Conservation (phyloP, 2,888 invertebrate species). For the Pseudococcus jackbeardsleyi region DNA sequence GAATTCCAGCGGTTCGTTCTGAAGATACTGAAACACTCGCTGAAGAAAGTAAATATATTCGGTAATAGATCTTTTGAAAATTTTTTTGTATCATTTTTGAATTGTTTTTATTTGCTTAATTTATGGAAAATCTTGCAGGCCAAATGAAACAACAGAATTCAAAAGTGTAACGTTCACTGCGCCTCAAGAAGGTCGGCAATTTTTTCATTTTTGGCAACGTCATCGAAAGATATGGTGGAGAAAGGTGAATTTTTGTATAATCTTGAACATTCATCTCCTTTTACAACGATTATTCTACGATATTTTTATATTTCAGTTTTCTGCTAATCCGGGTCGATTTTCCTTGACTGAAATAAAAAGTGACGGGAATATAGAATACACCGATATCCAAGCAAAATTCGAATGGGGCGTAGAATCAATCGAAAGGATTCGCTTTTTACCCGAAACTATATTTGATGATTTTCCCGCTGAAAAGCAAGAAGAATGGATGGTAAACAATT, state of each 20-base stretch:
- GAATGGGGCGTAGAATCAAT: conserved; percentile 76
- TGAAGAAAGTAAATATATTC: conserved; percentile 63
- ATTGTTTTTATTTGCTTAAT: not conserved
- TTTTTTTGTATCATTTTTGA: conserved; percentile 14
- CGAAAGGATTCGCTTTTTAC: conserved; percentile 74
- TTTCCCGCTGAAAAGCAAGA: conserved; percentile 66
- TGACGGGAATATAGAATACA: conserved; percentile 70
- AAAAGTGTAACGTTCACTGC: conserved; percentile 67
- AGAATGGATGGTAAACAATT: conserved; percentile 67
- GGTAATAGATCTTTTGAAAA: conserved; percentile 51
- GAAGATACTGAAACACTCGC: not conserved
- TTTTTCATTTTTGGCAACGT: conserved; percentile 82
- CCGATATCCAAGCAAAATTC: conserved; percentile 78
- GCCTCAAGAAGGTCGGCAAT: conserved; percentile 71
- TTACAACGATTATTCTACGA: conserved; percentile 34
- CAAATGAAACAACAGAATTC: conserved; percentile 66
- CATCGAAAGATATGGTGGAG: conserved; percentile 89
- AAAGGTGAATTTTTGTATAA: conserved; percentile 72
- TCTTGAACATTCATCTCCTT: not conserved
- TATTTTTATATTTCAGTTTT: conserved; percentile 72
- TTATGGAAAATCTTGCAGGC: conserved; percentile 56
- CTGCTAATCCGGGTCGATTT: conserved; percentile 81
- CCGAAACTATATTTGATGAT: conserved; percentile 67
- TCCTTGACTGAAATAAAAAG: conserved; percentile 75
- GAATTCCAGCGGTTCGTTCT: conserved; percentile 30